Percentiles rank a stretch among this genome's conserved stretches.
phyloP scores from a whole-genome alignment of 2,888 invertebrate species.

The Athripsodes cinereus region DNA sequence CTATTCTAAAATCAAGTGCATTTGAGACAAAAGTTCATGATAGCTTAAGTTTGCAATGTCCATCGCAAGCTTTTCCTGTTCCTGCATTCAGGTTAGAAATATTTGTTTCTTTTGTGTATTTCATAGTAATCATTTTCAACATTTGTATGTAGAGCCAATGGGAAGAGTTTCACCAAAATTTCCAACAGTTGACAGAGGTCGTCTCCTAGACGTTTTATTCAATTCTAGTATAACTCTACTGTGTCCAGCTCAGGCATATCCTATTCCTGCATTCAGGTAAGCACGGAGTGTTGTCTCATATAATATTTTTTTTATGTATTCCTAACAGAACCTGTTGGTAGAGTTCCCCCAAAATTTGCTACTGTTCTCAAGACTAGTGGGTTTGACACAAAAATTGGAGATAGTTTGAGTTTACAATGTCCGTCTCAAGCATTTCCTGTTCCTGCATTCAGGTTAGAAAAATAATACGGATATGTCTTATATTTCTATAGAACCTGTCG shows the following conservation, averaged over 20 bases:
- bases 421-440: constrained; percentile 51
- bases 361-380: constrained; percentile 44
- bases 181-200: constrained; percentile 43
- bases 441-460: constrained; percentile 22
- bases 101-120: background rate
- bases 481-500: constrained; percentile 48
- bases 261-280: constrained; percentile 68
- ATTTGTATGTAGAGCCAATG: constrained; percentile 57
- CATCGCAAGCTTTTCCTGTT: constrained; percentile 49
- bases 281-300: background rate
- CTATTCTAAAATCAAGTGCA: constrained; percentile 42
- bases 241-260: constrained; percentile 63
- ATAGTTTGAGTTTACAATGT: constrained; percentile 41
- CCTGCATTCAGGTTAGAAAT: constrained; percentile 23
- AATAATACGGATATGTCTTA: background rate
- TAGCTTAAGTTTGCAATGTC: constrained; percentile 43
- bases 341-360: constrained; percentile 51
- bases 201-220: constrained; percentile 40
- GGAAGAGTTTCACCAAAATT: constrained; percentile 67
- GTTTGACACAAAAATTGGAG: constrained; percentile 34
- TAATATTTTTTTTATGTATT: constrained; percentile 7
- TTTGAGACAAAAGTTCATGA: constrained; percentile 35
- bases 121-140: background rate
- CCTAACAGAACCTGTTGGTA: constrained; percentile 43
- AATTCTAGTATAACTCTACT: constrained; percentile 49